Percentiles rank a stretch among this genome's conserved stretches.
phyloP scores from a whole-genome alignment of 2,797 vertebrate genomes.

The Rousettus madagascariensis region DNA sequence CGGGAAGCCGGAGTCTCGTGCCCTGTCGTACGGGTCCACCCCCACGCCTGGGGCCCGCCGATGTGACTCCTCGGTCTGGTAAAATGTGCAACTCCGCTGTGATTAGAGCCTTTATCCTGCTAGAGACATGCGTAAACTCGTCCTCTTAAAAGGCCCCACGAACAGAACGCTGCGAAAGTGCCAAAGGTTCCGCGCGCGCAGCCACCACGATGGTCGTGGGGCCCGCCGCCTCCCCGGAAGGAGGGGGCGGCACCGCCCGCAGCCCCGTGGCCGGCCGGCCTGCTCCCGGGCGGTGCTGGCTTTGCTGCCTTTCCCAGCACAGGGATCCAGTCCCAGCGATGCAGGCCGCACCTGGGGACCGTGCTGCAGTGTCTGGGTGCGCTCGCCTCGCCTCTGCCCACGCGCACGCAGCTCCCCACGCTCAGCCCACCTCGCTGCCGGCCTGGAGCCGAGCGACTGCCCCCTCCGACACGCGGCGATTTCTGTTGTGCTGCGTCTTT shows the following conservation, averaged over 20 bases:
- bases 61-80: neutral
- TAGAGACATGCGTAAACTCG: fast-evolving
- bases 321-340: neutral
- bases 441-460: fast-evolving
- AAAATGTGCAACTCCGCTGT: fast-evolving
- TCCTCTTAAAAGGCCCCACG: fast-evolving
- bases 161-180: fast-evolving
- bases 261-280: neutral
- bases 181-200: fast-evolving
- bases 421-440: neutral
- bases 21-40: fast-evolving
- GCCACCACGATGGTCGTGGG: neutral
- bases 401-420: fast-evolving
- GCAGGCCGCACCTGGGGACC: fast-evolving
- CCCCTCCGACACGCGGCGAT: neutral
- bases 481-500: neutral
- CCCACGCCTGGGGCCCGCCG: fast-evolving
- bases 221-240: too few species aligned
- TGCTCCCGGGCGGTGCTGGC: neutral
- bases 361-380: fast-evolving
- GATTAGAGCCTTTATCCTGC: neutral
- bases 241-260: neutral
- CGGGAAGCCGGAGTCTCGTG: too few species aligned
- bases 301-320: fast-evolving
- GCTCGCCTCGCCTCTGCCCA: fast-evolving